Base-by-base conservation (phyloP, 2,888 invertebrate species). In the Euphydryas editha region DNA sequence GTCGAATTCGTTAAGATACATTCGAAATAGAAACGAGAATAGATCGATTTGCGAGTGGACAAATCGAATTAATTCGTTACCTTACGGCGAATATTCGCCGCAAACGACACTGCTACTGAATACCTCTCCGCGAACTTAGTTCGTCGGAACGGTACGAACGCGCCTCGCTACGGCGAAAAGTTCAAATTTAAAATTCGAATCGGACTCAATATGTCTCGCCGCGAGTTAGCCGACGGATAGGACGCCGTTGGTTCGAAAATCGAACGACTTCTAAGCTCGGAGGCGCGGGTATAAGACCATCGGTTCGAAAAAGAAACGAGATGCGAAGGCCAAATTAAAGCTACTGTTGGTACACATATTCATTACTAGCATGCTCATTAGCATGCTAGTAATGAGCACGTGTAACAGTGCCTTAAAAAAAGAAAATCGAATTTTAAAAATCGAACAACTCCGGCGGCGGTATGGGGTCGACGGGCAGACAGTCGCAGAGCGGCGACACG, bases 391-490 rank as follows among this genome's bases (percentile, higher is more conserved):
- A n/a, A n/a, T n/a, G n/a, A n/a, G n/a, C n/a, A n/a, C n/a, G n/a
- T n/a, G n/a, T n/a, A n/a, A n/a, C n/a, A n/a, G n/a, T n/a, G n/a
- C n/a, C n/a, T n/a, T n/a, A n/a, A n/a, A n/a, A n/a, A n/a, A 55
- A 18, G 30, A 7, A 54, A 37, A 46, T 17, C 5, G 10, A 20
- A 57, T 49, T 62, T 80, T 73, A 90, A 69, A 90, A 90, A 71
- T 92, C 88, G 83, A 92, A 92, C 37, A 89, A 75, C 69, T 91
- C 92, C 5, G 92, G 92, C 63, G 92, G 92, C 65, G 92, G 91
- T 64, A 91, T 90, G 0, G 90, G 88, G 30, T 86, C 84, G 42
- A 77, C 72, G 18, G 87, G 88, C n/a, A 86, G 77, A 42, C 85
- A 86, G 75, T 84, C 86, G 79, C 85, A 87, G 24, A 68, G 69